Evolutionary conservation across 37 sponge, comb jelly and placozoan species (phyloP), one percentile per base, ranked within the genome.

Genomic region (Corticium candelabrum): DNA sequence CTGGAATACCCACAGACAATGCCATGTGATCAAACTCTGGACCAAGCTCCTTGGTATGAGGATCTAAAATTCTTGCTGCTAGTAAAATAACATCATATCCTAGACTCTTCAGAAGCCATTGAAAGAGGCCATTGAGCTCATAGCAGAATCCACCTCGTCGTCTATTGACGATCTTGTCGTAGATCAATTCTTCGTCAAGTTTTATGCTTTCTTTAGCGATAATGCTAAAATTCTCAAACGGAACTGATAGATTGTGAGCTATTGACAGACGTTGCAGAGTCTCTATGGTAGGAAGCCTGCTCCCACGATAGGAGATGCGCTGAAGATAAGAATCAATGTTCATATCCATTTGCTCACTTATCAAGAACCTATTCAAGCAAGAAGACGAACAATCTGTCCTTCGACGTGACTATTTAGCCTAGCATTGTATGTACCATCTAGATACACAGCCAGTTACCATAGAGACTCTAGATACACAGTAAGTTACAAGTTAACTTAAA

Each of bases 71-170:
- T 11, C 62, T 11, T 27, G 62, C 62, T 21, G 62, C 11, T 50
- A 50, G 62, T 11, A 50, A 21, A 21, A 11, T 11, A 11, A 50
- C 62, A 21, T 50, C 62, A 21, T 50, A 50, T 11, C 21, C 62
- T 21, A 50, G 62, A 21, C 21, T 11, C 11, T 21, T 11, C 15
- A 50, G 62, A 50, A 50, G 62, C 15, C 15, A 27, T 21, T 50
- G 15, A 21, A 50, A 50, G 62, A 50, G 62, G 62, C 62, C 21
- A 21, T 50, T 50, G 62, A 50, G 62, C 62, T 50, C 62, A 21
- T 50, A 50, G 62, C 62, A 50, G 62, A 50, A 50, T 11, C 62
- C 62, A 21, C 62, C 62, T 11, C 62, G 62, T 50, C 62, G 62
- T 27, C 21, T 50, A 27, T 11, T 21, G 62, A 50, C 62, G 62